Evolutionary conservation across 35 echinoderm and acorn worm genomes (phyloP), one percentile per base, ranked within the genome.

Genomic region (Hemicentrotus pulcherrimus): DNA sequence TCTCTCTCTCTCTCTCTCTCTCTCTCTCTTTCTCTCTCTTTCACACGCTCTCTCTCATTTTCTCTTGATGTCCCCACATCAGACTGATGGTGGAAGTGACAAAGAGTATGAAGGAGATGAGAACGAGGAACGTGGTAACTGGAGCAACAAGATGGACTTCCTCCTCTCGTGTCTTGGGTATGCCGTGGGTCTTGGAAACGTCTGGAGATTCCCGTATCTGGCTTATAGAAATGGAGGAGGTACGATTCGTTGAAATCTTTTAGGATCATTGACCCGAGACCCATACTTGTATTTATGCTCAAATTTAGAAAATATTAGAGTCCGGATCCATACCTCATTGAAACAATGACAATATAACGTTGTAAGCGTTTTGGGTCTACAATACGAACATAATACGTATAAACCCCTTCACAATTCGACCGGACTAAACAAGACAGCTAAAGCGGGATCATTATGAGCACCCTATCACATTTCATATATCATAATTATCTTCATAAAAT

Each of bases 201-300:
- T 96, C 22, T 96, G 96, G 96, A 47, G 96, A 61, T 96, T 96
- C 48, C 94, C 94, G n/a, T 94, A 94, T n/a, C 94, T 94, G 3
- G 85, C 94, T 7, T 94, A 94, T 31, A 47, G 85, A 18, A 94
- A 86, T 31, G 94, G 94, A 46, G 94, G 94, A 71, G 94, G 94
- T 94, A 50, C 15, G 94, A 45, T 0, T 90, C 65, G 19, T 55
- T 55, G 50, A 11, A 14, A 10, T 0, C 50, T 55, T 55, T 6
- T 14, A 55, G 6, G 35, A 41, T 55, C 50, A 55, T 3, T 41
- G 50, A 15, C 50, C 12, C 9, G 50, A 55, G 50, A 2, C 50
- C 15, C 50, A 55, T 55, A 12, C 9, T 55, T 55, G 50, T 55
- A 14, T 55, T 55, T 14, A 11, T 55, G 2, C 15, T 14, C 0